Base-by-base conservation (phyloP, 2,888 invertebrate species). In the Biston stratarius region DNA sequence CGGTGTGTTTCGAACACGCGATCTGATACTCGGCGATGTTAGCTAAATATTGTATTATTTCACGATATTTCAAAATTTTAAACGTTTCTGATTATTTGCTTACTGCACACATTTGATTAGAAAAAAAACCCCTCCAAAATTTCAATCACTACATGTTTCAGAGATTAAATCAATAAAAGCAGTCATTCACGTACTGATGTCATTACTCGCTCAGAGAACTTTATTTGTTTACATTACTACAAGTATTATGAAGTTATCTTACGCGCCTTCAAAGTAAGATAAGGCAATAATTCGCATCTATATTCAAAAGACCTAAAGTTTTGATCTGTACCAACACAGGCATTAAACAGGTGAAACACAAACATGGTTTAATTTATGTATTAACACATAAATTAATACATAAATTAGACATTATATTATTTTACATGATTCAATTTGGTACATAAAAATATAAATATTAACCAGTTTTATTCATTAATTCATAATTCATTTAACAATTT, bases 141-240 rank as follows among this genome's bases (percentile, higher is more conserved):
- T 49, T 59, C 44, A 55, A 67, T 62, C 49, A 40, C 53, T 48
- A 24, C 36, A 44, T 42, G 56, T 11, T 45, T 57, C 9, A 14
- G 47, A 36, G 44, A 44, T 59, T 42, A 53, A 62, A 59, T 67
- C 59, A 62, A 61, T 61, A 61, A 15, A 49, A 53, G 40, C 58
- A 58, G 58, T 53, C 57, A 52, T 62, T 67, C 67, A 62, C 58
- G 67, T 59, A 24, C 49, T 15, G 53, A 67, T 58, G 62, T 56
- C 53, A 67, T 59, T 36, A 55, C 55, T 48, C 53, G 47, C 24
- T 53, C 33, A 62, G 12, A 58, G 49, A 55, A 55, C 55, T 59
- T 67, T 67, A 62, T 67, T 58, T 62, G 58, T 62, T 62, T 62
- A 51, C 51, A 36, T 51, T 51, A 53, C 53, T 53, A n/a, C n/a